Evolutionary conservation across 2,113 vertebrate genomes (phyloP).

Genomic region (Triplophysa tibetana): DNA sequence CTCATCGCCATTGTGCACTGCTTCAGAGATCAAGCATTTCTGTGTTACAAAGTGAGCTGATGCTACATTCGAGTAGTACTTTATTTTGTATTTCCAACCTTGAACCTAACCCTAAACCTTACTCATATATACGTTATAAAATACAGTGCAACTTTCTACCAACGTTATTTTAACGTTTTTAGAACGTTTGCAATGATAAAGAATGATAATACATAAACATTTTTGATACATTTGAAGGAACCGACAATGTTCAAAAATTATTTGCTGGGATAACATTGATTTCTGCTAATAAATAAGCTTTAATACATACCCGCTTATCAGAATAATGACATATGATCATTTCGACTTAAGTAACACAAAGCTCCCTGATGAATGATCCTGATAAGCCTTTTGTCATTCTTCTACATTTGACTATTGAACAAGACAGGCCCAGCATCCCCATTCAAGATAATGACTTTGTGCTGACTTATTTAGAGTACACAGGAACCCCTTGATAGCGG

Average conservation of each 20-base stretch:
- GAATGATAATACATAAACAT: too few relatives aligned
- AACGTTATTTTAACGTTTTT: too few relatives aligned
- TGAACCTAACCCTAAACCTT: too few relatives aligned
- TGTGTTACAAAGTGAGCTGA: too few relatives aligned
- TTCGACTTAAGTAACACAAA: too few relatives aligned
- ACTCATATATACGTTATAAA: too few relatives aligned
- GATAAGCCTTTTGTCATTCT: slow-evolving; percentile 6
- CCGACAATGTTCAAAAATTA: too few relatives aligned
- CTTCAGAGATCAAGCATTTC: neutral
- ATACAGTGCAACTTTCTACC: too few relatives aligned
- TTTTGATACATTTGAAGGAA: too few relatives aligned
- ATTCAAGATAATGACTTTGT: slow-evolving; percentile 4
- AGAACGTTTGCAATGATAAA: too few relatives aligned
- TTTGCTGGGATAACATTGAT: neutral
- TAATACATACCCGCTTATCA: neutral
- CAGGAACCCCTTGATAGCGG: slow-evolving; percentile 49
- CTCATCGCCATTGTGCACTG: neutral
- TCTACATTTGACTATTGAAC: slow-evolving; percentile 16
- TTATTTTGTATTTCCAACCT: too few relatives aligned
- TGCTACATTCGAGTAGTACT: too few relatives aligned
- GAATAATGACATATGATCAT: neutral
- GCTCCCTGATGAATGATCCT: neutral
- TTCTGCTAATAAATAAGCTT: neutral
- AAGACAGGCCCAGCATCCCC: slow-evolving; percentile 13
- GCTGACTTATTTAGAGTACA: slow-evolving; percentile 39